Percentiles rank a stretch among this genome's conserved stretches.
Evolutionary conservation across 2,888 invertebrate genomes (phyloP).

Genomic region (Apantesis nais): DNA sequence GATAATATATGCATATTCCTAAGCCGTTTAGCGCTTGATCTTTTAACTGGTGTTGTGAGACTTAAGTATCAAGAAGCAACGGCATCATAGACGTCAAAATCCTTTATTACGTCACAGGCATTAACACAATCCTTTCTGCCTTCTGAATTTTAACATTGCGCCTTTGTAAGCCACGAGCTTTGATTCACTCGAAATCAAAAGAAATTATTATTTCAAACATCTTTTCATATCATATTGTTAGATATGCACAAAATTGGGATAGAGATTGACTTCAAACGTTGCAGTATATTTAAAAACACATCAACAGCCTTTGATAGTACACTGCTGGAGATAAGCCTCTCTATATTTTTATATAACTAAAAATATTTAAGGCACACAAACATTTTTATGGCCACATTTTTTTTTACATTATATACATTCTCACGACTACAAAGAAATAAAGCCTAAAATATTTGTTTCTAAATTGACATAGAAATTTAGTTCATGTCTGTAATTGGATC

Average conservation of each 20-base stretch:
- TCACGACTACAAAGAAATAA: too few relatives aligned
- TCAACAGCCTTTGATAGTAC: too few relatives aligned
- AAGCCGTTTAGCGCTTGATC: slow-evolving; percentile 26
- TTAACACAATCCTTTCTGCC: neutral
- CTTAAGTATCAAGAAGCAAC: slow-evolving; percentile 1
- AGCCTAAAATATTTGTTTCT: too few relatives aligned
- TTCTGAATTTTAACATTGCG: neutral
- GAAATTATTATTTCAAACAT: neutral
- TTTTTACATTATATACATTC: neutral
- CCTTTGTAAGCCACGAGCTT: neutral
- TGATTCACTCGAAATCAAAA: neutral
- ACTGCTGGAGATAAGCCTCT: too few relatives aligned
- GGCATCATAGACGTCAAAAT: neutral
- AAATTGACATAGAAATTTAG: too few relatives aligned
- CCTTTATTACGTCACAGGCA: neutral
- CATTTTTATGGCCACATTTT: neutral
- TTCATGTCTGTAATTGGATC: too few relatives aligned
- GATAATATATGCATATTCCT: slow-evolving; percentile 10
- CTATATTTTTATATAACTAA: neutral
- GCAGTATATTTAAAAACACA: too few relatives aligned
- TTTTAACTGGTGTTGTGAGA: slow-evolving; percentile 6
- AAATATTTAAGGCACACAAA: neutral
- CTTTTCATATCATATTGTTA: neutral
- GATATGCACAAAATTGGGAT: neutral
- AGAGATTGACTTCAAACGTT: neutral